Percentiles rank a stretch among this genome's conserved stretches.
These are phyloP conservation scores for Dicrurus megarhynchus DNA, from an alignment of 2,113 vertebrate genomes.

Conservation along the genomic window DNA sequence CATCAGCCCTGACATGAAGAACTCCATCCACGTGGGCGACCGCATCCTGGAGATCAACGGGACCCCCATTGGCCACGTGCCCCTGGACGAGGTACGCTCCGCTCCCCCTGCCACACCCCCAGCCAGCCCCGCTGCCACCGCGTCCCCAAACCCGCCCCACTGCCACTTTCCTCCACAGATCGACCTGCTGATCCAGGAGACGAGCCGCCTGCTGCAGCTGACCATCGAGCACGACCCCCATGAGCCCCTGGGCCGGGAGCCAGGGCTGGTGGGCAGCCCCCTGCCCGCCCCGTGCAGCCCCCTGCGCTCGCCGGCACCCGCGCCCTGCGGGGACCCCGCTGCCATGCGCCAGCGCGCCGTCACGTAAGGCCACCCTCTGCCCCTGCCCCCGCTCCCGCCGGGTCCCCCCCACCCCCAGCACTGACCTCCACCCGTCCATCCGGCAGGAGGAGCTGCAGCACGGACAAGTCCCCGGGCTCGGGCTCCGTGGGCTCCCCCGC, in stretches of 20 bases:
- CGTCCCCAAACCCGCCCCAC: not conserved
- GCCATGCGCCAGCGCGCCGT: constrained; percentile 55
- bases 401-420: not conserved
- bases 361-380: constrained; percentile 72
- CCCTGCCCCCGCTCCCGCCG: fast-evolving
- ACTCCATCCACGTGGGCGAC: constrained; percentile 94
- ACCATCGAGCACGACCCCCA: constrained; percentile 95
- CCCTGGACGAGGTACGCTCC: constrained; percentile 87
- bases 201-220: constrained; percentile 91
- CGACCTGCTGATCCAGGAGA: constrained; percentile 93
- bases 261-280: constrained; percentile 67
- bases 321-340: constrained; percentile 70
- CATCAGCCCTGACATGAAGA: constrained; percentile 96
- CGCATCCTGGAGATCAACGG: constrained; percentile 96
- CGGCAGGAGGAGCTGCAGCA: constrained; percentile 88
- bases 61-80: constrained; percentile 91
- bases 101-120: too few relatives aligned
- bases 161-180: constrained; percentile 73
- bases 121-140: fast-evolving
- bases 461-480: constrained; percentile 88
- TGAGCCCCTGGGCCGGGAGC: constrained; percentile 64
- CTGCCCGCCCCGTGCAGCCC: constrained; percentile 67
- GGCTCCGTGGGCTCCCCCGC: constrained; percentile 81
- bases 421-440: not conserved
- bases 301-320: constrained; percentile 69